phyloP scores from a whole-genome alignment of 2,113 vertebrate species.

The Lampris megalopsis region DNA sequence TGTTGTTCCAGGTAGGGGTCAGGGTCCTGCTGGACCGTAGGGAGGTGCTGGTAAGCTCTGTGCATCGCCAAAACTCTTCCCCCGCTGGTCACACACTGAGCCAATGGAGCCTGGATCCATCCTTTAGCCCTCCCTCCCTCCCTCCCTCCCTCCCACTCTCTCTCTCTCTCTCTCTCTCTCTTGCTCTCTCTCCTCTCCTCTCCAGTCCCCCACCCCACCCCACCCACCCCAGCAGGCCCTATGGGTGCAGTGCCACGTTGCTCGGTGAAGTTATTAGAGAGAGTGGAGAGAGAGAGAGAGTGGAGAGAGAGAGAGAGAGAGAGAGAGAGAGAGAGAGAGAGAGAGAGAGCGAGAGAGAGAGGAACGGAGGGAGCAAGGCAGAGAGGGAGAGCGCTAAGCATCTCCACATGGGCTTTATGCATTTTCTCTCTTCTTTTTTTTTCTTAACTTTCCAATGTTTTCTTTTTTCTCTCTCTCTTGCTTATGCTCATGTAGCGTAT shows the following conservation, averaged over 20 bases:
- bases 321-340: slow-evolving; percentile 1
- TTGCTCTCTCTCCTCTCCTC: slow-evolving; percentile 14
- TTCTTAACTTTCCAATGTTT: slow-evolving; percentile 11
- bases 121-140: slow-evolving; percentile 59
- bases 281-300: neutral
- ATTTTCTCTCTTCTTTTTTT: slow-evolving; percentile 27
- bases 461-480: neutral
- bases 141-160: slow-evolving; percentile 17
- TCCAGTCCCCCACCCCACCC: slow-evolving; percentile 41
- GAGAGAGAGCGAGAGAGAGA: slow-evolving; percentile 26
- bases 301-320: neutral
- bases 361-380: slow-evolving; percentile 13
- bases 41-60: slow-evolving; percentile 82
- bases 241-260: slow-evolving; percentile 79
- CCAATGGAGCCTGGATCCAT: slow-evolving; percentile 60
- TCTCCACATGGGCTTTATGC: slow-evolving; percentile 60
- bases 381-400: slow-evolving; percentile 42
- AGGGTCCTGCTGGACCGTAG: slow-evolving; percentile 85
- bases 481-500: neutral
- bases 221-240: slow-evolving; percentile 57
- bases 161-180: slow-evolving; percentile 25
- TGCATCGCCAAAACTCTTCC: slow-evolving; percentile 53
- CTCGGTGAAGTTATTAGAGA: slow-evolving; percentile 58
- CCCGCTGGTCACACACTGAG: slow-evolving; percentile 61
- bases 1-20: slow-evolving; percentile 60